These are phyloP conservation scores for Siniperca scherzeri DNA, from an alignment of 2,797 vertebrate genomes.

Conservation along the genomic window DNA sequence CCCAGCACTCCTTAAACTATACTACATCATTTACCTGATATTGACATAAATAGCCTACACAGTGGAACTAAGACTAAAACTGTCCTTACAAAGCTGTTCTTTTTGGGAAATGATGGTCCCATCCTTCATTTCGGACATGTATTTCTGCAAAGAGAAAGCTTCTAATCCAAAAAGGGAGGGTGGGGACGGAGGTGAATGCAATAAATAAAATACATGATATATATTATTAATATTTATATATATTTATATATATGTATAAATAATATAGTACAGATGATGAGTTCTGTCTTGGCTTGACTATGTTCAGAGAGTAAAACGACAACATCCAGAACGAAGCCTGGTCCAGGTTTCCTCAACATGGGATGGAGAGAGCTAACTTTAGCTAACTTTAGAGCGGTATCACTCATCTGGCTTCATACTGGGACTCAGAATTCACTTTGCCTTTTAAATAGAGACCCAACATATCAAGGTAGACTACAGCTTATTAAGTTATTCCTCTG, in stretches of 20 bases:
- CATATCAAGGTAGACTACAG: conserved; percentile 3
- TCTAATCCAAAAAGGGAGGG: conserved; percentile 49
- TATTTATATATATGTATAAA: conserved; percentile 83
- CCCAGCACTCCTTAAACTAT: conserved; percentile 70
- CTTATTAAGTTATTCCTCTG: conserved; percentile 5
- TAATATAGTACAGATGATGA: conserved; percentile 75
- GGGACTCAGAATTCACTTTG: conserved; percentile 4
- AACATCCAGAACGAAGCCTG: conserved; percentile 28
- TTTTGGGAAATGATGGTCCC: conserved; percentile 70
- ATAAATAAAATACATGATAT: conserved; percentile 85
- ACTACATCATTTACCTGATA: conserved; percentile 78
- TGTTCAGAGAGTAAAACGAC: conserved; percentile 50
- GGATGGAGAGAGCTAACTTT: conserved; percentile 28
- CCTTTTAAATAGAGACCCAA: conserved; percentile 10
- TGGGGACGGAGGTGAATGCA: conserved; percentile 53
- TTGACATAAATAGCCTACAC: conserved; percentile 82
- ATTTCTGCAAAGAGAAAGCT: conserved; percentile 47
- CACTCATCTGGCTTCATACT: conserved; percentile 20
- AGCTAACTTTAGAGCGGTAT: neutral
- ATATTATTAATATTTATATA: conserved; percentile 78
- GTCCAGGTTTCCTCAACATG: conserved; percentile 14
- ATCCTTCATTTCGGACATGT: conserved; percentile 39
- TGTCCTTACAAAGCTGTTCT: conserved; percentile 79
- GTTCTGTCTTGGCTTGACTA: conserved; percentile 58
- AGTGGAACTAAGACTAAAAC: conserved; percentile 61